Evolutionary conservation across 1,140 invertebrate species (phyloP), one percentile per base, ranked within the genome.

Genomic region (Bombus terrestris): DNA sequence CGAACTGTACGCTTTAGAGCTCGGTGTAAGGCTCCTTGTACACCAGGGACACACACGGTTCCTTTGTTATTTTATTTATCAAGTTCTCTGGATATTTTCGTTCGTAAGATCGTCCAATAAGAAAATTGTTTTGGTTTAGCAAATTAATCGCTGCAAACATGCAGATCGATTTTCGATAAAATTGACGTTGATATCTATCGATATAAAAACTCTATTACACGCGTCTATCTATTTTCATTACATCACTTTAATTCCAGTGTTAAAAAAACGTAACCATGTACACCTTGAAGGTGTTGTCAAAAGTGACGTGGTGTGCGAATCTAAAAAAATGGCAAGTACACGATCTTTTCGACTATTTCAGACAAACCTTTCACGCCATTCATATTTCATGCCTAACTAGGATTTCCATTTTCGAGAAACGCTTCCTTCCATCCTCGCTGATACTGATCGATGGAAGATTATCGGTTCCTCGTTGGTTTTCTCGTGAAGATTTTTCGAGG

Each of bases 401-500:
- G 57, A 85, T 85, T 80, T 85, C 68, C 83, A 85, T 85, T 85
- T 85, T 64, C 47, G 32, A 71, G 76, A 72, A 80, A 73, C 69
- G n/a, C 39, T 57, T 47, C 6, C 35, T 68, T 75, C 35, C 62
- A 76, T 39, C 68, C 87, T 72, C 83, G 74, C 87, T 93, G 92
- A 95, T 94, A 91, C 93, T 95, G 94, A 95, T 95, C 94, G 94
- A 95, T 95, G 94, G 92, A 93, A 93, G 93, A 95, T 95, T 94
- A 95, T 95, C 93, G 92, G 88, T 91, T 92, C 91, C 92, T 85
- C 89, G 92, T 91, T 47, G 89, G 88, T 92, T 90, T 88, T 39
- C 68, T 37, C 78, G 89, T 53, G 81, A 79, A 78, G 82, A 87
- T 82, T 84, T 86, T 72, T 78, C 66, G 79, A 83, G 86, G 83